phyloP scores from a whole-genome alignment of 1,140 invertebrate genomes.

The Lamellibrachia luymesi region DNA sequence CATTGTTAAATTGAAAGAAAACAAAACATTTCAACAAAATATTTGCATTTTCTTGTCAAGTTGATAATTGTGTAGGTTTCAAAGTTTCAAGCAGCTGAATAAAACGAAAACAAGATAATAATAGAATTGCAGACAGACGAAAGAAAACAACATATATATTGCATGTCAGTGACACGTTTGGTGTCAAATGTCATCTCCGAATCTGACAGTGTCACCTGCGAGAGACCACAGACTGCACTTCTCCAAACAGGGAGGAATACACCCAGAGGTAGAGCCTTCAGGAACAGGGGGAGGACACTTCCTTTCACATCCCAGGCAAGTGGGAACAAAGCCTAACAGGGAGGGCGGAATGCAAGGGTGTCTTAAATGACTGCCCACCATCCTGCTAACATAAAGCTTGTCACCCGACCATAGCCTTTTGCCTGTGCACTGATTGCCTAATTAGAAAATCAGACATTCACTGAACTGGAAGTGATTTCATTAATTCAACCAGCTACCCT shows the following conservation, averaged over 20 bases:
- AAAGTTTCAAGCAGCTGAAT: too few relatives aligned
- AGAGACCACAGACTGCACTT: not conserved
- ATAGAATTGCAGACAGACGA: not conserved
- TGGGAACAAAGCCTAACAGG: not conserved
- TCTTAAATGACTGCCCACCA: not conserved
- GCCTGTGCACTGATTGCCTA: not conserved
- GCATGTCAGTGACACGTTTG: not conserved
- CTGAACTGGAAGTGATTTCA: not conserved
- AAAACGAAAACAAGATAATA: too few relatives aligned
- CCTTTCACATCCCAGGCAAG: not conserved
- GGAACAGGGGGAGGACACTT: not conserved
- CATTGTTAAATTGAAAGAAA: not conserved
- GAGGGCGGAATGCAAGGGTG: not conserved
- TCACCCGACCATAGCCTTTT: not conserved
- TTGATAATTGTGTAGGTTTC: too few relatives aligned
- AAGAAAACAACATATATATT: not conserved
- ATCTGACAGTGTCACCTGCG: not conserved
- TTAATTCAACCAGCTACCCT: not conserved
- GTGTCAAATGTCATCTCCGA: not conserved
- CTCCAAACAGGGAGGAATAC: not conserved
- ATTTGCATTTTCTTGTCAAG: too few relatives aligned
- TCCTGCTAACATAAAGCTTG: not conserved
- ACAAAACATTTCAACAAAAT: too few relatives aligned
- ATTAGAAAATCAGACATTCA: conserved; percentile 1
- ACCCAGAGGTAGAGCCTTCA: not conserved